Evolutionary conservation across 2,113 vertebrate species (phyloP), one percentile per base, ranked within the genome.

Genomic region (Spea multiplicata): DNA sequence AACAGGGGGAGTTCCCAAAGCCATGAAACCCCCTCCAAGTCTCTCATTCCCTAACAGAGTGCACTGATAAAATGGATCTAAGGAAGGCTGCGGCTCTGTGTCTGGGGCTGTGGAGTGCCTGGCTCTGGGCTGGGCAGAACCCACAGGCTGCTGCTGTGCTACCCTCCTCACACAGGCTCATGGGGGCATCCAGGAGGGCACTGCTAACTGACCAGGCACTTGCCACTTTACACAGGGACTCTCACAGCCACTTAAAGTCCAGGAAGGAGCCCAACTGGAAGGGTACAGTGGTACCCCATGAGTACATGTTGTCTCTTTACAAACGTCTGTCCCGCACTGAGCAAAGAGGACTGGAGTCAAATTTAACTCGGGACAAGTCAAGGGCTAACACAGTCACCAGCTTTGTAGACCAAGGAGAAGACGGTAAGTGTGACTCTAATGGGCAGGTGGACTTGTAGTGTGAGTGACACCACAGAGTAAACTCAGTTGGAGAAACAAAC

Each of bases 291-390:
- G 90, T 93, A 78, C 91, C 90, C 17, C 94, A 94, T 83, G 86
- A 90, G 59, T 95, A 94, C 88, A 95, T 95, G 94, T 57, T 95
- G 85, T 88, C 91, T 73, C 89, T 95, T 3, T 95, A 95, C 89
- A 89, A 88, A 83, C 86, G 88, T 44, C 83, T 91, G 74, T 87
- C 92, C 44, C 81, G 87, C 76, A 84, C 86, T 64, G 85, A 86
- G 72, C 85, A 82, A 45, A 82, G 76, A 16, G 85, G 78, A 48
- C 59, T 68, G 3, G 81, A 85, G 78, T 69, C 73, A 80, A 77
- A 81, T 73, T 65, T 81, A 16, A n/a, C 83, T 81, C 80, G 83
- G 78, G 75, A 81, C 70, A 84, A 75, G 65, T 75, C 83, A 82
- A 83, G 80, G 70, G 89, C 90, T 10, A 93, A 94, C 86, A 94